phyloP scores from a whole-genome alignment of 2,113 vertebrate genomes.

The Hydrochoerus hydrochaeris region DNA sequence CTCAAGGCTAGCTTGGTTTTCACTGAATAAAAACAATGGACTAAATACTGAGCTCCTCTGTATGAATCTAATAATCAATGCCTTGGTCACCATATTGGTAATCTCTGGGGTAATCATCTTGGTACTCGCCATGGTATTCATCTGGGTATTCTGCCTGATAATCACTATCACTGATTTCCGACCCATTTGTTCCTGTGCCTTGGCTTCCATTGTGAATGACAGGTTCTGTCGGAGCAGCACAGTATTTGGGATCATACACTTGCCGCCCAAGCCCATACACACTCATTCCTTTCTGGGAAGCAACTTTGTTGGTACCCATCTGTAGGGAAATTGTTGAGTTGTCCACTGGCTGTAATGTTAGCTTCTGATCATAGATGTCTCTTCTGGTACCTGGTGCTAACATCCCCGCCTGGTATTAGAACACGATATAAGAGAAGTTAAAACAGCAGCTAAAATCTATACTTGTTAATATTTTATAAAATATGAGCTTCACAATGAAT shows the following conservation, averaged over 20 bases:
- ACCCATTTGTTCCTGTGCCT: constrained; percentile 97
- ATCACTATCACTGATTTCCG: constrained; percentile 98
- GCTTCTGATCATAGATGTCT: constrained; percentile 98
- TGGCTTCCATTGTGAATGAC: constrained; percentile 96
- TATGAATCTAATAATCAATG: constrained; percentile 93
- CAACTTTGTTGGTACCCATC: constrained; percentile 99
- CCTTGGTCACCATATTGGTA: constrained; percentile 95
- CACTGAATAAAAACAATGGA: constrained; percentile 88
- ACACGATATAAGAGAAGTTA: not conserved
- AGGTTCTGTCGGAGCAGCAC: constrained; percentile 93
- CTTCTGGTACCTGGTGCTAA: constrained; percentile 96
- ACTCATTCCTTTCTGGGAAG: constrained; percentile 98
- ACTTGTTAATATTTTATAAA: not conserved
- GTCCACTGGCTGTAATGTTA: constrained; percentile 92
- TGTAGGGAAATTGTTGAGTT: constrained; percentile 98
- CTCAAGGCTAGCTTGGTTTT: constrained; percentile 94
- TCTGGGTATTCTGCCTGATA: constrained; percentile 97
- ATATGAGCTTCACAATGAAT: not conserved
- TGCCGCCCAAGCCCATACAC: constrained; percentile 97
- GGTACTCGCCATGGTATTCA: constrained; percentile 93
- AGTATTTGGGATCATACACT: constrained; percentile 98
- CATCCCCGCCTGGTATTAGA: constrained; percentile 93
- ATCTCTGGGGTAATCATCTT: constrained; percentile 91
- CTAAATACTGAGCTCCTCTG: constrained; percentile 89
- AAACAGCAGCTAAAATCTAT: not conserved